Base-by-base conservation (phyloP, 2,888 invertebrate species). In the Lordiphosa fenestrarum region DNA sequence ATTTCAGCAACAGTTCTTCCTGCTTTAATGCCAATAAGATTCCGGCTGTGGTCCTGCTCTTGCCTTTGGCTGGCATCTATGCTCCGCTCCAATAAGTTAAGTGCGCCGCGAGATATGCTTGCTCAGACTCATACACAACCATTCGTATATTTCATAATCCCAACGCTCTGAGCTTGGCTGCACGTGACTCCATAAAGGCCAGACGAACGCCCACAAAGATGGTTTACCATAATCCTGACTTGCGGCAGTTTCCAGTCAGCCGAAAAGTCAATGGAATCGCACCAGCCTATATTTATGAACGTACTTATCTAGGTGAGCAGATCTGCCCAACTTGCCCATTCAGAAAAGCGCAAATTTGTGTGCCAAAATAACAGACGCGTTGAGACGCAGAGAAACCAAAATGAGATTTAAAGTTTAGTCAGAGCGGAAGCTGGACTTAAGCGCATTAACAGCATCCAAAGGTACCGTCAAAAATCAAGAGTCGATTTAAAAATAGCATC, bases 291-390 rank as follows among this genome's bases (percentile, higher is more conserved):
- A 33, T 39, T n/a, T 7, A n/a, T 19, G n/a, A 4, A 12, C 15
- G 23, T 7, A 21, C 15, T 13, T 25, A 49, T 19, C 7, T 37
- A 33, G 44, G 49, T 44, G 5, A 47, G 48, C 30, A 37, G 42
- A 54, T 25, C 60, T 36, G 19, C 42, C 60, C 12, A n/a, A 35
- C 47, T 42, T 23, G 33, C 39, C 21, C 37, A 73, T 6, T 64
- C 76, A 76, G 39, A 65, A 65, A 54, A 77, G 74, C 77, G 81
- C 44, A 56, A 66, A 71, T 76, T 40, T 69, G 60, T 66, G 64
- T 58, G 55, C 59, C 47, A 70, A 73, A 56, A 39, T 53, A 62
- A 50, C 46, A 41, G 23, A 63, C 57, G 65, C 58, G 71, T 69
- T 69, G 53, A 58, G 50, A 53, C 60, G 71, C 56, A 58, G n/a